Conservation (phyloP, 2,113 vertebrate genomes). For the Malaclemys terrapin region DNA sequence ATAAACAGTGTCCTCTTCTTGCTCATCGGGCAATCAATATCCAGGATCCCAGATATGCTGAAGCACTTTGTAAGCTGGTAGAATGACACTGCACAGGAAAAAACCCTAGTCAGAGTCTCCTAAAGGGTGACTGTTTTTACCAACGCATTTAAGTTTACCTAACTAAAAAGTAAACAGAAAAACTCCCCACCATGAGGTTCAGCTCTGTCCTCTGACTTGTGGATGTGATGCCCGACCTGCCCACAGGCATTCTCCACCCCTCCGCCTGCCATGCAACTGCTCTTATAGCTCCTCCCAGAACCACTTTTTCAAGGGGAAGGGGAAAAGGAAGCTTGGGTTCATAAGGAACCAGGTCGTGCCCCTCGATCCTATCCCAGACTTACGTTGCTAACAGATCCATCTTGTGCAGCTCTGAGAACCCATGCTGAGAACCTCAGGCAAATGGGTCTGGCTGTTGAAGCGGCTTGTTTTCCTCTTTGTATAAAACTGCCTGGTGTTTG, state of each 20-base stretch:
- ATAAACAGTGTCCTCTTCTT: constrained; percentile 39
- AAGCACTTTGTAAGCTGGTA: neutral
- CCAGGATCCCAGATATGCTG: constrained; percentile 40
- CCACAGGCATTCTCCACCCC: neutral
- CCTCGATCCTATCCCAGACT: neutral
- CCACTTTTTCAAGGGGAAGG: neutral
- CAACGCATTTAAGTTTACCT: neutral
- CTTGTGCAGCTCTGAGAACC: neutral
- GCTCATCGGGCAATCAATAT: constrained; percentile 13
- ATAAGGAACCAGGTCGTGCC: neutral
- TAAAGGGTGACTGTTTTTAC: neutral
- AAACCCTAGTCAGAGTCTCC: neutral
- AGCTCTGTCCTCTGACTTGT: neutral
- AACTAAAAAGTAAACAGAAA: fast-evolving
- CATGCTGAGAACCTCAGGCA: neutral
- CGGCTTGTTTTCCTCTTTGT: neutral
- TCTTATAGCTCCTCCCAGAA: neutral
- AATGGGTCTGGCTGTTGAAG: neutral
- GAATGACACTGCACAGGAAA: neutral
- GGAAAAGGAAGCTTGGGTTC: neutral
- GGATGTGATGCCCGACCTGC: neutral
- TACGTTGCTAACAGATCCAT: neutral
- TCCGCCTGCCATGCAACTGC: neutral
- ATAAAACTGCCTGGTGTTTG: neutral
- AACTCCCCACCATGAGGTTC: neutral